Percentiles rank a stretch among this genome's conserved stretches.
Conservation (phyloP, 2,113 vertebrate species). For the Steatornis caripensis region DNA sequence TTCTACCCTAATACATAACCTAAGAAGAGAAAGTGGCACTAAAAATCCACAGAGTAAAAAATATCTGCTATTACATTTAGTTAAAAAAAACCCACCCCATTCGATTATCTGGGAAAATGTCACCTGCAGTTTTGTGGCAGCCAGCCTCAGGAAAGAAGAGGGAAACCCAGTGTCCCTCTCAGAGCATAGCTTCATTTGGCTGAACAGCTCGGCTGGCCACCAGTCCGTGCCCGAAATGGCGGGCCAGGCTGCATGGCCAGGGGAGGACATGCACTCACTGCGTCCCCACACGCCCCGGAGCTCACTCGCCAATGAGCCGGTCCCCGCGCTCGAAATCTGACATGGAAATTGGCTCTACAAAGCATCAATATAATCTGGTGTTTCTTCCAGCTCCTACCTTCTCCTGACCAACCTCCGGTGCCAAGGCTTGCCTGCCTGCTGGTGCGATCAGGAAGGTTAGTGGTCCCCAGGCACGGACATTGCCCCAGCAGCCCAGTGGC, state of each 20-base stretch:
- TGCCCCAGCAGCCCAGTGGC: neutral
- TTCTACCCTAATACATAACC: neutral
- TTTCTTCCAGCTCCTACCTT: neutral
- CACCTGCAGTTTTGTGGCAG: neutral
- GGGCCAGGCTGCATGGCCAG: neutral
- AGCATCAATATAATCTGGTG: neutral
- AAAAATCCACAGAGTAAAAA: neutral
- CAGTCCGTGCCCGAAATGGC: rapidly evolving
- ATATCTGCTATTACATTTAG: neutral
- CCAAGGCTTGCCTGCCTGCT: rapidly evolving
- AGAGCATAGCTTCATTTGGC: neutral
- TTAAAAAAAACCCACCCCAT: neutral
- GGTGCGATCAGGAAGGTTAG: rapidly evolving
- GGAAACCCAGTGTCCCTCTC: neutral
- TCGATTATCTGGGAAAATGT: neutral
- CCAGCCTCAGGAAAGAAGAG: neutral
- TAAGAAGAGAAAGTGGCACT: neutral
- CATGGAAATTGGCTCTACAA: neutral
- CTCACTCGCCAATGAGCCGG: rapidly evolving
- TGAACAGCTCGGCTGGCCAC: neutral
- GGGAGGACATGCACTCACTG: rapidly evolving
- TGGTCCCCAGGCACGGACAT: neutral
- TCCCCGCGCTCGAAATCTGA: neutral
- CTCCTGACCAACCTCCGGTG: neutral
- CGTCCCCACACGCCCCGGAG: rapidly evolving